Evolutionary conservation across 2,797 vertebrate species (phyloP).

Genomic region (Serranus cabrilla): DNA sequence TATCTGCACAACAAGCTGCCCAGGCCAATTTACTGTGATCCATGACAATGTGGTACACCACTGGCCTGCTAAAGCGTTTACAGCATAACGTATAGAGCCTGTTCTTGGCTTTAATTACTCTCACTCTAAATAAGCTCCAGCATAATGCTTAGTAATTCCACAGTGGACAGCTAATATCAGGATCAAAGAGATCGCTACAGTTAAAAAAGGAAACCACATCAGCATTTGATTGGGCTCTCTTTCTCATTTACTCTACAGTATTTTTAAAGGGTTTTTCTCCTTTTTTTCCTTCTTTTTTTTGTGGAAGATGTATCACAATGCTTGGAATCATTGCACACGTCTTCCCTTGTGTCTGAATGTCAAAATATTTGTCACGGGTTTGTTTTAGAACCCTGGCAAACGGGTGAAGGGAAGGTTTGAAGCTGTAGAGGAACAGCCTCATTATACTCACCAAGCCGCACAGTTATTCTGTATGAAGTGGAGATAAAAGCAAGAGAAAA

Average conservation of each 20-base stretch:
- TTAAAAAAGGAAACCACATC: slow-evolving; percentile 21
- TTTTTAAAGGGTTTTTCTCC: slow-evolving; percentile 53
- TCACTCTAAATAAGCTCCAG: slow-evolving; percentile 64
- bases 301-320: slow-evolving; percentile 63
- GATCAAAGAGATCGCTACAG: slow-evolving; percentile 65
- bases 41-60: slow-evolving; percentile 70
- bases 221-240: slow-evolving; percentile 57
- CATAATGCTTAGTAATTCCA: slow-evolving; percentile 66
- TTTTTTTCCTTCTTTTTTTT: slow-evolving; percentile 46
- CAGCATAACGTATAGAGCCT: slow-evolving; percentile 59
- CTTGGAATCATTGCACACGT: slow-evolving; percentile 67
- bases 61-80: slow-evolving; percentile 68
- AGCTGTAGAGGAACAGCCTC: slow-evolving; percentile 87
- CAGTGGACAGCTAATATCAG: slow-evolving; percentile 66
- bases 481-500: slow-evolving; percentile 85
- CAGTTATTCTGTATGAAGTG: slow-evolving; percentile 88
- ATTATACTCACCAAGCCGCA: slow-evolving; percentile 85
- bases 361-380: slow-evolving; percentile 87
- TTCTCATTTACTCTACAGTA: slow-evolving; percentile 47
- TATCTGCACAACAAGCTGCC: slow-evolving; percentile 78
- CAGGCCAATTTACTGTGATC: slow-evolving; percentile 81
- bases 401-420: slow-evolving; percentile 80
- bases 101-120: slow-evolving; percentile 77
- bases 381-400: slow-evolving; percentile 82
- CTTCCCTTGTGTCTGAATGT: slow-evolving; percentile 80